Evolutionary conservation across 2,888 invertebrate genomes (phyloP).

Genomic region (Mycalesis mineus): DNA sequence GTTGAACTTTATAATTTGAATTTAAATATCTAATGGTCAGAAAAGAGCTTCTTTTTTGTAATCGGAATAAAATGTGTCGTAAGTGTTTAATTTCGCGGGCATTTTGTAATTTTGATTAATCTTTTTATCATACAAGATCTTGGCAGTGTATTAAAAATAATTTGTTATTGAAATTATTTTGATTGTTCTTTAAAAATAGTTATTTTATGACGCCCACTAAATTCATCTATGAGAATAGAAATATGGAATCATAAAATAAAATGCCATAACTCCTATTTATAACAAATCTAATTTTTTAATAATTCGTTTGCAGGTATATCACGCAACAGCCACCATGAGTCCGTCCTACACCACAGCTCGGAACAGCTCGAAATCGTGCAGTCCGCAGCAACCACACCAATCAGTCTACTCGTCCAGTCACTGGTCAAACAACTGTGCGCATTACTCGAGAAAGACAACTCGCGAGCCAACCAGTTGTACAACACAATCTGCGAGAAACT

Average conservation of each 20-base stretch:
- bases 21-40: background rate
- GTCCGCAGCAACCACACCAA: constrained; percentile 74
- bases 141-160: no score
- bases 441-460: constrained; percentile 79
- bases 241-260: no score
- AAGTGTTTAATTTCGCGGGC: background rate
- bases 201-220: no score
- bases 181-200: no score
- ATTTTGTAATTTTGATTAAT: no score
- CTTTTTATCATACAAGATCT: no score
- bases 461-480: constrained; percentile 79
- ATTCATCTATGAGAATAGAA: no score
- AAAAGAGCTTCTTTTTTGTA: background rate
- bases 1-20: background rate
- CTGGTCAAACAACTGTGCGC: constrained; percentile 83
- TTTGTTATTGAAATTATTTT: no score
- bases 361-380: constrained; percentile 63
- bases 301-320: constrained; percentile 45
- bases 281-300: background rate
- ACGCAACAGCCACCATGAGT: constrained; percentile 52
- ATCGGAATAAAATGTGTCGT: background rate
- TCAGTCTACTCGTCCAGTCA: constrained; percentile 83
- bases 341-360: constrained; percentile 52
- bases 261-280: no score
- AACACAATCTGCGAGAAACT: constrained; percentile 83